Evolutionary conservation across 1,140 invertebrate species (phyloP), one percentile per base, ranked within the genome.

Genomic region (Drosophila kurseongensis): DNA sequence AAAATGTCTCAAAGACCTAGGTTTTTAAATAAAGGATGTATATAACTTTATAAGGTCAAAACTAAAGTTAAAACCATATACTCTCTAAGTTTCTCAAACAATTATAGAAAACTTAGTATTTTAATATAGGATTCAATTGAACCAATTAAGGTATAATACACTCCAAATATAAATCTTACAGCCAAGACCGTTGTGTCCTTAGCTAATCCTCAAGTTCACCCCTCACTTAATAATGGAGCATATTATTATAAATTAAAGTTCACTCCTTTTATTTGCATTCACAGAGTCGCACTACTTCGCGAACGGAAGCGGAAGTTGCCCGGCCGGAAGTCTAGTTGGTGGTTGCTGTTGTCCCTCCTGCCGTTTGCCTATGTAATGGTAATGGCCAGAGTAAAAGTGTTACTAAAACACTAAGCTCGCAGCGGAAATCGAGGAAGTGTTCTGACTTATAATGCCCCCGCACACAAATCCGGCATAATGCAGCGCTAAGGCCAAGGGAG

Each of bases 301-400:
- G 32, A 62, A 47, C 75, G 82, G 75, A 83, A 83, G 38, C 78
- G 83, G 83, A 86, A 76, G 71, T 73, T 47, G 55, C 51, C 52
- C 16, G 41, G 27, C 42, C 76, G 81, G 82, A 86, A 75, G 61
- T 72, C 55, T 54, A 67, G 56, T 35, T 66, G 67, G 57, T 65
- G 72, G 52, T 68, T 78, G 61, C 48, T 47, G 27, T 14, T 29
- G 16, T 23, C 36, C 29, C 55, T 55, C 9, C 10, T 18, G 29
- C 14, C 16, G 14, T 50, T 40, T 18, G 32, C 32, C 32, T 36
- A 12, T 14, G 47, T 38, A 23, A 32, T 61, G 36, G 38, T 42
- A 38, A 23, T 50, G 38, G 23, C 44, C 8, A 16, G 8, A 6
- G 48, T 48, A 59, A 59, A 52, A 60, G 79, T 69, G 79, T 75